These are phyloP conservation scores for Bathynomus jamesi DNA, from an alignment of 1,140 invertebrate genomes.

Conservation along the genomic window DNA sequence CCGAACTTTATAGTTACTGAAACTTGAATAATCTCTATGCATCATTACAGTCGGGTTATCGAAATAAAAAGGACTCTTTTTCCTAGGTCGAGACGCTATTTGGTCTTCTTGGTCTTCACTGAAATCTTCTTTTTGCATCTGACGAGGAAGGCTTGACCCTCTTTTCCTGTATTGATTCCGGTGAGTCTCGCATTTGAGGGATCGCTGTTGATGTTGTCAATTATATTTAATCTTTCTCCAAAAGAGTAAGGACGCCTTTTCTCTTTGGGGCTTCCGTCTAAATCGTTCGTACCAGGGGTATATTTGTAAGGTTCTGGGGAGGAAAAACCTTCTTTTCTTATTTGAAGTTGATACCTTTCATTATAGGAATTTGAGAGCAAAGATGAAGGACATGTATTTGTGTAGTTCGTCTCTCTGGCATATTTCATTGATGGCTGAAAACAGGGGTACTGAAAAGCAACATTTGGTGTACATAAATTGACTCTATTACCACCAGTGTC, in stretches of 20 bases:
- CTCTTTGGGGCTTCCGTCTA: not conserved
- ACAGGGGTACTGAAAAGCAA: no score
- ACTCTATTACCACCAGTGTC: no score
- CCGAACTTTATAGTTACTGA: no score
- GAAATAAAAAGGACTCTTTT: not conserved
- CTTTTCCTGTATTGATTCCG: not conserved
- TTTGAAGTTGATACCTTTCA: no score
- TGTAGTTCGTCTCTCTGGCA: no score
- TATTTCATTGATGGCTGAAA: no score
- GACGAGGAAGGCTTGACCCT: not conserved
- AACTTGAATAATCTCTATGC: not conserved
- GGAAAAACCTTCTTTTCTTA: not conserved
- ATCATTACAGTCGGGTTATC: not conserved
- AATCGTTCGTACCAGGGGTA: not conserved
- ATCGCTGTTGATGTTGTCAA: not conserved
- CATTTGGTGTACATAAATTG: no score
- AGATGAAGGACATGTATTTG: no score
- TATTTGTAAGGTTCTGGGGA: not conserved
- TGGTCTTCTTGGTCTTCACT: no score
- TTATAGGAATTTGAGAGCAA: no score
- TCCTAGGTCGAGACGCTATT: not conserved
- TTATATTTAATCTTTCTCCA: not conserved
- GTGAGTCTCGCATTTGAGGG: not conserved
- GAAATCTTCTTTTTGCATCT: no score
- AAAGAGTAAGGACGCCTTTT: not conserved